Conservation (phyloP, 2,888 invertebrate genomes). For the Microplitis deprimator region DNA sequence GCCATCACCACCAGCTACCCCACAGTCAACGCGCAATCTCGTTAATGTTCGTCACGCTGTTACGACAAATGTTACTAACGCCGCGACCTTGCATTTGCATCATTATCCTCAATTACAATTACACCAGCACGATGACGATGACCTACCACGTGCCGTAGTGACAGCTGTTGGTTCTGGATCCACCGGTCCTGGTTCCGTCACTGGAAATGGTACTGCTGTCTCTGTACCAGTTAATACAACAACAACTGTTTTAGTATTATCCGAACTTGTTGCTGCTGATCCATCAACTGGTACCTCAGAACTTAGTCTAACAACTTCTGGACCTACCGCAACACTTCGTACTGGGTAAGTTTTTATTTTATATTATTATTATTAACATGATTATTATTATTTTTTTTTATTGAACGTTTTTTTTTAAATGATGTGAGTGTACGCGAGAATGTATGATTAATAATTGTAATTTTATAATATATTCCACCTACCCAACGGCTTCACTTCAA, state of each 20-base stretch:
- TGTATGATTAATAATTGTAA: background rate
- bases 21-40: conserved; percentile 72
- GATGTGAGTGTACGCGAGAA: background rate
- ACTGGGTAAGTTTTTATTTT: conserved; percentile 62
- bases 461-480: conserved; percentile 31
- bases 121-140: conserved; percentile 74
- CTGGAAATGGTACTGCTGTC: conserved; percentile 50
- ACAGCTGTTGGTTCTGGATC: conserved; percentile 59
- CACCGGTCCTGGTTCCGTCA: conserved; percentile 62
- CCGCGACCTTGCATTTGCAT: conserved; percentile 73
- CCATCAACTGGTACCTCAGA: conserved; percentile 64
- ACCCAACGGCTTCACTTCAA: conserved; percentile 36
- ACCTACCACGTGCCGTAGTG: conserved; percentile 69
- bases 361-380: background rate
- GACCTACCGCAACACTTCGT: conserved; percentile 59
- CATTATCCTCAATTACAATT: conserved; percentile 74
- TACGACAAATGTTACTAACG: conserved; percentile 72
- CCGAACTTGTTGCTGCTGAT: conserved; percentile 82
- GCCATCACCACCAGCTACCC: conserved; percentile 70
- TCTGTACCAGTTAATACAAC: conserved; percentile 69
- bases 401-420: conserved; percentile 3
- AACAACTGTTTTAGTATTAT: conserved; percentile 81
- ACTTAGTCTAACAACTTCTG: conserved; percentile 63
- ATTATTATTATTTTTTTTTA: conserved; percentile 9
- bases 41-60: conserved; percentile 33